phyloP scores from a whole-genome alignment of 2,888 invertebrate genomes.

The Malthinus flaveolus region DNA sequence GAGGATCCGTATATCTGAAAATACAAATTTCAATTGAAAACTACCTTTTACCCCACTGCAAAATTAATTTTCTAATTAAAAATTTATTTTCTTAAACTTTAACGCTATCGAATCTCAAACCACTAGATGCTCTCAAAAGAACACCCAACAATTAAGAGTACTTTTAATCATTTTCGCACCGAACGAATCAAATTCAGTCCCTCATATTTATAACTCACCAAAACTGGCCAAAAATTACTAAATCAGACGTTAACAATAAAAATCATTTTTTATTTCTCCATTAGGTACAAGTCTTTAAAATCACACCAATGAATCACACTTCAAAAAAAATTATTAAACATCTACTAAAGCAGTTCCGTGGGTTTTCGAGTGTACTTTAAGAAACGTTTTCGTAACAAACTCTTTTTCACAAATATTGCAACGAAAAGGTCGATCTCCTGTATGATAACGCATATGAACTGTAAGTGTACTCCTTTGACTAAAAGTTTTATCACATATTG shows the following conservation, averaged over 20 bases:
- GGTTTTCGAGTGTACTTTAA: constrained; percentile 33
- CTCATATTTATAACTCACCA: background rate
- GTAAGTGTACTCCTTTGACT: constrained; percentile 43
- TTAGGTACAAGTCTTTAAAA: too few species aligned
- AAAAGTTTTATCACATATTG: constrained; percentile 42
- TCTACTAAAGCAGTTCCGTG: constrained; percentile 26
- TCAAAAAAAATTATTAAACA: constrained; percentile 4
- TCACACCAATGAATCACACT: too few species aligned
- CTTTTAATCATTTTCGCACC: background rate
- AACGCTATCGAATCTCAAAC: too few species aligned
- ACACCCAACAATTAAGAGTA: constrained; percentile 8
- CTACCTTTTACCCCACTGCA: too few species aligned
- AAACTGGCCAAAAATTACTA: background rate
- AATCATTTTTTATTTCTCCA: background rate
- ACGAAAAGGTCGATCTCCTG: constrained; percentile 58
- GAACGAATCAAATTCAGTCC: background rate
- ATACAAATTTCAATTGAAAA: background rate
- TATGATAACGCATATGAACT: constrained; percentile 54
- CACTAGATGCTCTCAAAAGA: too few species aligned
- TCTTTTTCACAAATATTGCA: constrained; percentile 36
- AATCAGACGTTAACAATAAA: background rate
- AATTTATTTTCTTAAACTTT: too few species aligned
- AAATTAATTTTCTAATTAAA: too few species aligned
- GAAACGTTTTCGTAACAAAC: constrained; percentile 34
- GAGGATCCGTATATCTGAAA: constrained; percentile 18